Evolutionary conservation across 64 coral and sea anemone genomes (phyloP).

Genomic region (Montipora cactus): DNA sequence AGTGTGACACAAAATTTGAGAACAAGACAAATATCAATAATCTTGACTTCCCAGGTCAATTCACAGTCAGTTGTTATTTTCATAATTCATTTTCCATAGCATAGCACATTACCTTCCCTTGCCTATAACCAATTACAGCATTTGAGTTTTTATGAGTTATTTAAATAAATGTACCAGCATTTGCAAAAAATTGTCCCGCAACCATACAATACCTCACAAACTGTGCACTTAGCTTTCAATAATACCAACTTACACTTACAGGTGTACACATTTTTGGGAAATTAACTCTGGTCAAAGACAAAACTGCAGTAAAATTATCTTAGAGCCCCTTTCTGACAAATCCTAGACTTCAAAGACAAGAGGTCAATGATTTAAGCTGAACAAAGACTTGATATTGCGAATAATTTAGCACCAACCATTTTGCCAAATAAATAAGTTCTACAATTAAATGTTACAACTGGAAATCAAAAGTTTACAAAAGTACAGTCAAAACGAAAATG

Average conservation of each 20-base stretch:
- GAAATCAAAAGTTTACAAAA: too few species aligned
- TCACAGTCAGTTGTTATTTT: background rate
- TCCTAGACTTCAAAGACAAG: background rate
- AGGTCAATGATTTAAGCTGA: too few species aligned
- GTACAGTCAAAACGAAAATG: too few species aligned
- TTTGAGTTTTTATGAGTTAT: background rate
- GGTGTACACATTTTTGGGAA: too few species aligned
- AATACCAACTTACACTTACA: background rate
- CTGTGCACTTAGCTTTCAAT: background rate
- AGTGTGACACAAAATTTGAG: background rate
- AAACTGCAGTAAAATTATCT: background rate
- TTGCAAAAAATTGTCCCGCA: background rate
- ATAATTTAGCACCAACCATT: background rate
- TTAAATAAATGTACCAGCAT: conserved; percentile 4
- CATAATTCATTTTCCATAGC: background rate
- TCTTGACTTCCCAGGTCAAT: background rate
- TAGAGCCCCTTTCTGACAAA: background rate
- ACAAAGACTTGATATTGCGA: background rate
- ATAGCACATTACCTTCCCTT: background rate
- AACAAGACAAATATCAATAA: background rate
- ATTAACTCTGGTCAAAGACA: background rate
- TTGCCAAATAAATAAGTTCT: background rate
- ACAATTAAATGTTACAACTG: too few species aligned
- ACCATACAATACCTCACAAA: background rate
- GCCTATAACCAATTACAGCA: conserved; percentile 15